Conservation (phyloP, 2,113 vertebrate species). For the Isichthys henryi region DNA sequence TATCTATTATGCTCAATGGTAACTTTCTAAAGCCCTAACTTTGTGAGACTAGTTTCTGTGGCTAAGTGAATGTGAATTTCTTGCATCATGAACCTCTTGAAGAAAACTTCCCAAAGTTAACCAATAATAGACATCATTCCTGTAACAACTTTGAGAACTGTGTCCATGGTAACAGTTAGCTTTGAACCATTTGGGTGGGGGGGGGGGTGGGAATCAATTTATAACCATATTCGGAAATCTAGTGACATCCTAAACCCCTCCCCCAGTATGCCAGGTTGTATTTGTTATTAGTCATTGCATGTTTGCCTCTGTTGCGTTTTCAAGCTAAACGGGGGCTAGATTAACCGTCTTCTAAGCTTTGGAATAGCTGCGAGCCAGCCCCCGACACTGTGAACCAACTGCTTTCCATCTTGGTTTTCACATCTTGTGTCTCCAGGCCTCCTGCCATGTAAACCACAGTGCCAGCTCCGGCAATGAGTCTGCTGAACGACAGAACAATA, state of each 20-base stretch:
- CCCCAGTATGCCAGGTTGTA: not conserved
- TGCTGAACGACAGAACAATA: not conserved
- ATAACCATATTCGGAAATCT: not conserved
- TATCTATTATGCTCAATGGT: not conserved
- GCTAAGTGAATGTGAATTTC: not conserved
- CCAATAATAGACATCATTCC: not conserved
- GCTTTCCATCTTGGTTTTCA: not conserved
- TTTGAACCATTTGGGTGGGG: not conserved
- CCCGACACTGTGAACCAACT: not conserved
- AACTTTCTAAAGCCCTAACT: not conserved
- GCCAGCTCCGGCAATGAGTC: not conserved
- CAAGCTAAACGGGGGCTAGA: constrained; percentile 2
- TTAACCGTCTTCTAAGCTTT: constrained; percentile 7
- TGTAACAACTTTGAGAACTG: not conserved
- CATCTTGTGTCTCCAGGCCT: not conserved
- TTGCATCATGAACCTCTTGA: not conserved
- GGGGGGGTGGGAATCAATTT: not conserved
- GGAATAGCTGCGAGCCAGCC: not conserved
- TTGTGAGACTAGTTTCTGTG: not conserved
- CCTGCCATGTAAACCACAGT: not conserved
- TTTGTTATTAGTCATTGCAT: constrained; percentile 10
- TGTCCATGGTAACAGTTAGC: not conserved
- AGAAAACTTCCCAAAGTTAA: not conserved
- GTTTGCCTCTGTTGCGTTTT: constrained; percentile 2
- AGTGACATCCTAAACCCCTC: not conserved